A percentile compares a stretch with the other conserved stretches of the same genome.
Conservation (phyloP, 1,140 invertebrate species). For the Halotydeus destructor region DNA sequence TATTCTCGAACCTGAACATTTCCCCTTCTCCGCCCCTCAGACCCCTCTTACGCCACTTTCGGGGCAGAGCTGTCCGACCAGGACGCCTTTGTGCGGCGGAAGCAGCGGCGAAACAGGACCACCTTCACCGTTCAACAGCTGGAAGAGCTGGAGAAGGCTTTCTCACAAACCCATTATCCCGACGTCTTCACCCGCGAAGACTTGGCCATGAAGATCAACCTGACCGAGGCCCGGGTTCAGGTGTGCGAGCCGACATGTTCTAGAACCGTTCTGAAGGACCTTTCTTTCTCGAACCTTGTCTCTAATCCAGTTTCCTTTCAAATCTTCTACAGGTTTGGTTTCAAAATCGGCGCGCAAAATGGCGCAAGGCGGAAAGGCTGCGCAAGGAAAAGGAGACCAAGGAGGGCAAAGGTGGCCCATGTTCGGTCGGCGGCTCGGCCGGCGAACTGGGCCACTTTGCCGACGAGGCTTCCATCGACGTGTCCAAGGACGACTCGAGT, state of each 20-base stretch:
- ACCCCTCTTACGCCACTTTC: conserved; percentile 51
- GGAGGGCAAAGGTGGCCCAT: neutral
- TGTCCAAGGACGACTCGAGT: neutral
- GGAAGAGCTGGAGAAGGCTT: conserved; percentile 90
- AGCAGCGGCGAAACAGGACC: conserved; percentile 81
- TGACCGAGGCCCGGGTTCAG: conserved; percentile 91
- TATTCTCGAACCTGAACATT: neutral
- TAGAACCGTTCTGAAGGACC: conserved; percentile 5
- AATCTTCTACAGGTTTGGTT: conserved; percentile 57
- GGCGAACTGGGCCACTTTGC: neutral
- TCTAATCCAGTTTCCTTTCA: neutral
- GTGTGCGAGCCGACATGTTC: too few relatives aligned
- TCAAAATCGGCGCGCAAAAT: conserved; percentile 78
- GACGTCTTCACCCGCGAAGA: conserved; percentile 95
- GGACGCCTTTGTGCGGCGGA: conserved; percentile 83
- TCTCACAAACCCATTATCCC: conserved; percentile 88
- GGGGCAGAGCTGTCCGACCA: conserved; percentile 79
- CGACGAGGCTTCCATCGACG: neutral
- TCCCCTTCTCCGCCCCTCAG: conserved; percentile 26
- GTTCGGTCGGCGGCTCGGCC: neutral
- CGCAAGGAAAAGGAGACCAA: conserved; percentile 12
- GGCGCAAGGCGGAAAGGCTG: conserved; percentile 47
- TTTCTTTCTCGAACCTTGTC: neutral
- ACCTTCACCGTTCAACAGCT: conserved; percentile 89
- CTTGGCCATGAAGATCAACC: conserved; percentile 91